phyloP scores from a whole-genome alignment of 37 sponge, comb jelly and placozoan species.

The Theonella swinhoei region DNA sequence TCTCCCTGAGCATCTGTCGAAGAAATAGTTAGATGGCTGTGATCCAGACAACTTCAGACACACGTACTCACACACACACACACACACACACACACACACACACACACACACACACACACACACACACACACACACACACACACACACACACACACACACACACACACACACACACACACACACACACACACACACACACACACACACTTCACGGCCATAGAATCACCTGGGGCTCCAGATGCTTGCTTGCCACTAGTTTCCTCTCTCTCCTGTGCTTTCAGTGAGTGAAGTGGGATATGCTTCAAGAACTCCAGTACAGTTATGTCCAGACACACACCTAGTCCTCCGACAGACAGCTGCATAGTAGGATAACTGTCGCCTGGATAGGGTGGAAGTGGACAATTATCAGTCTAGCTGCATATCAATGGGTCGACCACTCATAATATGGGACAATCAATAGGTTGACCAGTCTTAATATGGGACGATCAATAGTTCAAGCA shows the following conservation, averaged over 20 bases:
- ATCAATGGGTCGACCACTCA: too few species aligned
- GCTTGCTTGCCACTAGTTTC: too few species aligned
- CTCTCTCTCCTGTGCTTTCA: too few species aligned
- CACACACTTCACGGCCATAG: background rate
- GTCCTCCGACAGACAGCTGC: constrained; percentile 27
- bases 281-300: too few species aligned
- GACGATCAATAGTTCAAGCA: too few species aligned
- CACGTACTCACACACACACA: constrained; percentile 33
- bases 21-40: too few species aligned
- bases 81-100: constrained; percentile 24
- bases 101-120: background rate
- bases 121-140: background rate
- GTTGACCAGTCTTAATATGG: too few species aligned
- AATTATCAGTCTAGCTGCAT: too few species aligned
- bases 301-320: constrained; percentile 20
- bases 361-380: constrained; percentile 32
- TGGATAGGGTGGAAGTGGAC: too few species aligned
- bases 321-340: constrained; percentile 23
- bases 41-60: too few species aligned
- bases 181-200: background rate
- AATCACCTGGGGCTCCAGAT: too few species aligned
- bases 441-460: too few species aligned
- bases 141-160: constrained; percentile 22
- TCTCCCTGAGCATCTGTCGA: background rate
- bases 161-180: background rate